Conservation (phyloP, 2,113 vertebrate species). For the Polyodon spathula region DNA sequence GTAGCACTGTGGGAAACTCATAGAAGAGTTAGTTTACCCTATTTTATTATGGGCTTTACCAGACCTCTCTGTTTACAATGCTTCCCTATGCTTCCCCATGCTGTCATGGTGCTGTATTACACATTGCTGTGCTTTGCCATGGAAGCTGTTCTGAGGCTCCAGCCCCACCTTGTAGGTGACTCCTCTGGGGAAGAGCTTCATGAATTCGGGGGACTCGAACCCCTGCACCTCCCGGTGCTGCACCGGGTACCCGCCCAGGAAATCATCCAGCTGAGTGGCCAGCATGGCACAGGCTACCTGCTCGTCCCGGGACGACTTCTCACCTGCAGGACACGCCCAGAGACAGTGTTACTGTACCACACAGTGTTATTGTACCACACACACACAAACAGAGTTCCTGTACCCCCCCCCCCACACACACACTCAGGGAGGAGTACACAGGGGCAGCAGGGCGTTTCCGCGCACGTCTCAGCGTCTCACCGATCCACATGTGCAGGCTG, state of each 20-base stretch:
- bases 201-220: slow-evolving; percentile 70
- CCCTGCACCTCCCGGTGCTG: slow-evolving; percentile 79
- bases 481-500: slow-evolving; percentile 83
- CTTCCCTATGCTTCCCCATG: too few relatives aligned
- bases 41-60: too few relatives aligned
- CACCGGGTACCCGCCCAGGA: slow-evolving; percentile 67
- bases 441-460: neutral
- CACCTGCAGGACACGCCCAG: slow-evolving; percentile 45
- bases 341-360: neutral
- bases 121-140: too few relatives aligned
- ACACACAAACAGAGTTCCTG: neutral
- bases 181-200: slow-evolving; percentile 73
- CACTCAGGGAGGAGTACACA: too few relatives aligned
- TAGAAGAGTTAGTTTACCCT: too few relatives aligned
- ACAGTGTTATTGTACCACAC: neutral
- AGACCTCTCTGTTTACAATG: too few relatives aligned
- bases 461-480: slow-evolving; percentile 45
- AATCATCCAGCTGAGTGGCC: slow-evolving; percentile 70
- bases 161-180: slow-evolving; percentile 77
- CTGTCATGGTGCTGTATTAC: too few relatives aligned
- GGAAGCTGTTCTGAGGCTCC: too few relatives aligned
- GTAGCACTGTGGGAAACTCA: too few relatives aligned
- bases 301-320: slow-evolving; percentile 72
- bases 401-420: too few relatives aligned
- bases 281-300: slow-evolving; percentile 75